Percentiles rank a stretch among this genome's conserved stretches.
These are phyloP conservation scores for Apodemus agrarius DNA, from an alignment of 2,797 vertebrate genomes.

Conservation along the genomic window DNA sequence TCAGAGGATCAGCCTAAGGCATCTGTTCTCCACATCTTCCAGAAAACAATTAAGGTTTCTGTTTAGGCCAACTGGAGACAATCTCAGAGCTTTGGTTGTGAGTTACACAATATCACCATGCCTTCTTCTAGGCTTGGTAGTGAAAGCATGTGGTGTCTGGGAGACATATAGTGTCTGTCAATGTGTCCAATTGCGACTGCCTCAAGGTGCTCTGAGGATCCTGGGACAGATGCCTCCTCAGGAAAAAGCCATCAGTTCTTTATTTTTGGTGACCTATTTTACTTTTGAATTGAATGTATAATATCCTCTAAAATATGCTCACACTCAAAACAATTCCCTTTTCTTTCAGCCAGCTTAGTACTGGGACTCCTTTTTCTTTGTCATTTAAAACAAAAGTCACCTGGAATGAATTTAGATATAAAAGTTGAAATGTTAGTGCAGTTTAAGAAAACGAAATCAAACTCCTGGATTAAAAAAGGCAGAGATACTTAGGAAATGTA, in stretches of 20 bases:
- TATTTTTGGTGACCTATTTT: neutral
- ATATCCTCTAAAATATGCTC: neutral
- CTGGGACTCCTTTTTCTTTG: neutral
- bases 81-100: neutral
- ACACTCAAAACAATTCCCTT: neutral
- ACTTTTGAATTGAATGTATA: neutral
- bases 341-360: neutral
- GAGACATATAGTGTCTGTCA: fast-evolving
- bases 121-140: neutral
- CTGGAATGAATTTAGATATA: neutral
- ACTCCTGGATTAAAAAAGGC: neutral
- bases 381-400: neutral
- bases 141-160: neutral
- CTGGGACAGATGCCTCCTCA: neutral
- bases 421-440: neutral
- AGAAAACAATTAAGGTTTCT: neutral
- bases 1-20: neutral
- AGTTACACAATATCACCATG: neutral
- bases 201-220: no score
- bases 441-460: neutral
- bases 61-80: neutral
- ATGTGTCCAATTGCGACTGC: neutral
- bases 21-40: neutral
- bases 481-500: neutral
- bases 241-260: neutral